Base-by-base conservation (phyloP, 1,140 invertebrate genomes). In the Conus betulinus region DNA sequence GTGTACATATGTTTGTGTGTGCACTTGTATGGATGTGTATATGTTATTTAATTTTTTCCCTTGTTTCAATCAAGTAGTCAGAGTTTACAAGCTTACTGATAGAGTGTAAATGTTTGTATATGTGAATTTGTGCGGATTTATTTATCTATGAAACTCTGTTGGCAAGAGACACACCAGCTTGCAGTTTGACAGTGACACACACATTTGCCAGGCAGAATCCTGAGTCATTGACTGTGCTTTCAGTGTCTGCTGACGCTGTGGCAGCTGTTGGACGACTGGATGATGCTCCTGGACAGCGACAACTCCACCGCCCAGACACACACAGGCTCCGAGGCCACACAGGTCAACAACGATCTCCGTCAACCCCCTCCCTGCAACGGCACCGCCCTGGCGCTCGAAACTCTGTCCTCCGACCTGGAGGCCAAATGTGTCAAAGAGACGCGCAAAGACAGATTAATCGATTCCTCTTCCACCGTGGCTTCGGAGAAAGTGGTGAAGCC, bases 221-320 rank as follows among this genome's bases (percentile, higher is more conserved):
- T 78, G 3, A 39, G 10, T 78, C 76, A 11, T 25, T 7, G n/a
- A 10, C 76, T 78, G 8, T 51, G 53, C 81, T 20, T 91, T 76
- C 87, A 94, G 93, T 90, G 91, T 53, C 82, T 94, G 52, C 92
- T 93, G 67, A 87, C 88, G 78, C 79, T 94, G 60, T 94, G 94
- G 94, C 91, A 91, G 84, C 90, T 93, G 0, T 87, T 94, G 17
- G 93, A 93, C 39, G 93, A 94, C 51, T 94, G 93, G 93, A 71
- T 94, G 20, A 89, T 81, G n/a, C 87, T 94, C 17, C 81, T 93
- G 4, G 74, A 85, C 55, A 71, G 15, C 8, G 85, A 87, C 52
- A 55, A 51, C 85, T 10, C 23, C 67, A 79, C 13, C 39, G 20
- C 67, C 57, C 15, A 53, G 53, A 11, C 85, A 13, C 81, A 55